These are phyloP conservation scores for Mystacides longicornis DNA, from an alignment of 2,888 invertebrate genomes.

Conservation along the genomic window DNA sequence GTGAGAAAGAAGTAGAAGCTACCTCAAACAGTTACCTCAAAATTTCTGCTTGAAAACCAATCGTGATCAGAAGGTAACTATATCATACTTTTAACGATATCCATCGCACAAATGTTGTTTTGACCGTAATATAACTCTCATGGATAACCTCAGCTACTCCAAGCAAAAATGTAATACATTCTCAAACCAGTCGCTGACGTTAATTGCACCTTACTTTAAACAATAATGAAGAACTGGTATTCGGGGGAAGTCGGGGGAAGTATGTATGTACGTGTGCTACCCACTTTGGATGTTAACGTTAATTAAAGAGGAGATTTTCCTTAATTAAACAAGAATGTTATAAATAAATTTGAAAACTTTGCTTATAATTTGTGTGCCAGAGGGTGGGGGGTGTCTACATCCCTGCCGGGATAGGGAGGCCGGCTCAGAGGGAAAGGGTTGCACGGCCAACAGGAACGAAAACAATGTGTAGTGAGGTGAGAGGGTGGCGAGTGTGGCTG, in stretches of 20 bases:
- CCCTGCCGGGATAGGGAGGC: slow-evolving; percentile 6
- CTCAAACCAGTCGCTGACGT: too few relatives aligned
- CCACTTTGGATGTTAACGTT: slow-evolving; percentile 22
- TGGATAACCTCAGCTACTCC: too few relatives aligned
- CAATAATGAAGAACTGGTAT: background rate
- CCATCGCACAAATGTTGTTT: too few relatives aligned
- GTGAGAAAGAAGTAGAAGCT: too few relatives aligned
- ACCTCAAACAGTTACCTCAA: too few relatives aligned
- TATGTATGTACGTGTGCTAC: slow-evolving; percentile 8
- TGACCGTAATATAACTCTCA: too few relatives aligned
- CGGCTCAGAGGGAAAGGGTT: slow-evolving; percentile 8
- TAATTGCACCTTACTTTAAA: too few relatives aligned
- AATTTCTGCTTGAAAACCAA: too few relatives aligned
- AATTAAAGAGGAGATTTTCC: slow-evolving; percentile 26
- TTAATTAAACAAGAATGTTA: slow-evolving; percentile 27
- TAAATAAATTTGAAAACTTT: slow-evolving; percentile 27
- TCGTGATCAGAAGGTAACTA: too few relatives aligned
- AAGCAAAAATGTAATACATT: too few relatives aligned
- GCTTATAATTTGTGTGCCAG: slow-evolving; percentile 24
- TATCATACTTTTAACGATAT: too few relatives aligned
- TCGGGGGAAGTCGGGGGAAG: background rate
- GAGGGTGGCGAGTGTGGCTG: slow-evolving; percentile 28
- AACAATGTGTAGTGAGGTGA: slow-evolving; percentile 4
- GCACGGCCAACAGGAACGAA: slow-evolving; percentile 1
- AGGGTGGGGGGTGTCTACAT: slow-evolving; percentile 28